phyloP scores from a whole-genome alignment of 2,888 invertebrate species.

The Gasteruption jaculator region DNA sequence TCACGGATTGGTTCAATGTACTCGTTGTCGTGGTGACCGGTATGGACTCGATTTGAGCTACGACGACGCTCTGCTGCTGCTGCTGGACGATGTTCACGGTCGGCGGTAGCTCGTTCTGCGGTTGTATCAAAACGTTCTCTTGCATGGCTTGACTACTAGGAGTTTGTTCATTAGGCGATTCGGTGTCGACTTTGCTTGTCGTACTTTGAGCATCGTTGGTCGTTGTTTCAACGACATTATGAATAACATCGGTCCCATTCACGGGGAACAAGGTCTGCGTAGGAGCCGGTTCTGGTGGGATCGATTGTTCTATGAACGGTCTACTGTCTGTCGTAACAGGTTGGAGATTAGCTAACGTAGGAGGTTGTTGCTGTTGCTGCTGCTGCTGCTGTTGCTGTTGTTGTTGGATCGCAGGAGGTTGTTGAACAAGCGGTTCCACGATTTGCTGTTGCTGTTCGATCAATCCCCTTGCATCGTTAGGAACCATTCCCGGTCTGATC shows the following conservation, averaged over 20 bases:
- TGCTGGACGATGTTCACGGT: too few species aligned
- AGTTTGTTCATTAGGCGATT: too few species aligned
- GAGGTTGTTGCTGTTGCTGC: slow-evolving; percentile 36
- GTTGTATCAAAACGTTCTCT: slow-evolving; percentile 31
- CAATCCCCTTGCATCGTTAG: slow-evolving; percentile 42
- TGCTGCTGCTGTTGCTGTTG: slow-evolving; percentile 37
- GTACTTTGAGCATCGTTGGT: too few species aligned
- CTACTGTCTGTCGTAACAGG: slow-evolving; percentile 23
- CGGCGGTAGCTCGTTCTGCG: slow-evolving; percentile 32
- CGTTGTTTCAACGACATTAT: slow-evolving; percentile 41
- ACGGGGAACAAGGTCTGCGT: slow-evolving; percentile 39
- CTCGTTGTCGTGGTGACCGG: too few species aligned
- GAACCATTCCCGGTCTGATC: slow-evolving; percentile 45
- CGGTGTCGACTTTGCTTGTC: too few species aligned
- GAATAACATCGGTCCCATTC: slow-evolving; percentile 37
- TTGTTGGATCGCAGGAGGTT: slow-evolving; percentile 24
- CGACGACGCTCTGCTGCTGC: too few species aligned
- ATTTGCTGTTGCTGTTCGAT: slow-evolving; percentile 40
- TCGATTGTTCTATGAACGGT: slow-evolving; percentile 21
- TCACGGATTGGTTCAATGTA: slow-evolving; percentile 32
- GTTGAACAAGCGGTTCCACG: slow-evolving; percentile 19
- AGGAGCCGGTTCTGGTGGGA: slow-evolving; percentile 27
- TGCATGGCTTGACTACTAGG: slow-evolving; percentile 26
- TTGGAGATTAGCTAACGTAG: too few species aligned
- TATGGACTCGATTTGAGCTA: too few species aligned